phyloP scores from a whole-genome alignment of 1,140 invertebrate species.

The Drosophila pruinosa region DNA sequence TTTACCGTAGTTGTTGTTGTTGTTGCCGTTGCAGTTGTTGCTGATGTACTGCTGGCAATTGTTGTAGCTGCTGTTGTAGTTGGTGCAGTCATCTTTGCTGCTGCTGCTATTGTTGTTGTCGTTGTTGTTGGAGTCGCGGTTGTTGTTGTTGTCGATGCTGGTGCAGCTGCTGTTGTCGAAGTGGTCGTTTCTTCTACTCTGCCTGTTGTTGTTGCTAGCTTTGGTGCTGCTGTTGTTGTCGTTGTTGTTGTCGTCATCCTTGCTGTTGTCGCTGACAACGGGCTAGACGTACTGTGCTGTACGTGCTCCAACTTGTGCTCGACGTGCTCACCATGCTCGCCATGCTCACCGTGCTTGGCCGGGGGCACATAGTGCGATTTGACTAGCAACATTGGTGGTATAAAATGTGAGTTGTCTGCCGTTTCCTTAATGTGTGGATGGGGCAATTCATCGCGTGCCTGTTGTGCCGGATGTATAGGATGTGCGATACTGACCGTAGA shows the following conservation, averaged over 20 bases:
- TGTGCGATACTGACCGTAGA: conserved; percentile 53
- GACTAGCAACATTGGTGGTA: conserved; percentile 81
- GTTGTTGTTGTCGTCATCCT: conserved; percentile 19
- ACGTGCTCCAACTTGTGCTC: conserved; percentile 22
- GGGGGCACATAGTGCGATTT: conserved; percentile 81
- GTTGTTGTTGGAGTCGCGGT: conserved; percentile 16
- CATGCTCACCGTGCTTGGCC: conserved; percentile 51
- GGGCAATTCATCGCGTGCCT: conserved; percentile 18
- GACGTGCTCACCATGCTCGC: conserved; percentile 40
- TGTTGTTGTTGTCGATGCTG: background rate
- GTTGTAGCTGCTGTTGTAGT: conserved; percentile 3
- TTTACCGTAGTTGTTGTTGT: conserved; percentile 11
- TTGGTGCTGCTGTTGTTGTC: background rate
- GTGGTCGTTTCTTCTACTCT: conserved; percentile 5
- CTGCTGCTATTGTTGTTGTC: conserved; percentile 14
- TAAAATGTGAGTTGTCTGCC: conserved; percentile 78
- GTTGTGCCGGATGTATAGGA: conserved; percentile 60
- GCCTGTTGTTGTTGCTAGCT: conserved; percentile 7
- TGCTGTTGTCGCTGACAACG: conserved; percentile 3
- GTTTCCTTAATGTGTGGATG: conserved; percentile 66
- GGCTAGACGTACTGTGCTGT: background rate
- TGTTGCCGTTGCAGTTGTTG: conserved; percentile 6
- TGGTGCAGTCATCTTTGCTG: conserved; percentile 13
- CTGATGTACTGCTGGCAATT: conserved; percentile 4
- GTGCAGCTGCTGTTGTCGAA: conserved; percentile 15